Evolutionary conservation across 2,113 vertebrate genomes (phyloP), one percentile per base, ranked within the genome.

Genomic region (Eurypyga helias): DNA sequence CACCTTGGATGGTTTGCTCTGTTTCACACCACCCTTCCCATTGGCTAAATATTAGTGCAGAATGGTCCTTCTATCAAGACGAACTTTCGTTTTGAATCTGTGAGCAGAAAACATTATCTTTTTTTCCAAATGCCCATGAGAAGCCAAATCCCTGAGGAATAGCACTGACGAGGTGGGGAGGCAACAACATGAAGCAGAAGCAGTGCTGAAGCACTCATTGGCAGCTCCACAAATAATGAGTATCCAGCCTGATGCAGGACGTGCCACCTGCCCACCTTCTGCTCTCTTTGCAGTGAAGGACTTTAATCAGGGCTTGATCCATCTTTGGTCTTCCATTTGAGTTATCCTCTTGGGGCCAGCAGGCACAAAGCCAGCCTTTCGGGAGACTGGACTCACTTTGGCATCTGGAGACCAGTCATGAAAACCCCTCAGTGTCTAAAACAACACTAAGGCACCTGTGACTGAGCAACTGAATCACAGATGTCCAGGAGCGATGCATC

Each of bases 1-100:
- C 0, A 1, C 2, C 9, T 61, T 24, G 11, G 6, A 3, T 33
- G 17, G 13, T 57, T 85, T 70, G 6, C 33, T 64, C 5, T 21
- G 2, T 21, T 82, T 89, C 10, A 0, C 13, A 13, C 11, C 17
- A 13, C 7, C 62, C 9, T 46, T 65, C 21, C 31, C 8, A 8
- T 13, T 6, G 4, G 13, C 4, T 52, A 26, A 67, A 41, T 58
- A 25, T 25, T 60, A n/a, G 6, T 3, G 2, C 9, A 7, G 16
- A 55, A 20, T 7, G 52, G 23, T 31, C 14, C 36, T 73, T 61
- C 26, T 49, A 48, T 9, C 21, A 29, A 43, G 17, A 19, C 0
- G 0, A 81, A 13, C 48, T 52, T 78, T 64, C 17, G 3, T 58
- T 77, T 62, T 73, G 43, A 89, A 51, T 71, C 73, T 54, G 23